phyloP scores from a whole-genome alignment of 2,888 invertebrate species.

The Apamea crenata region DNA sequence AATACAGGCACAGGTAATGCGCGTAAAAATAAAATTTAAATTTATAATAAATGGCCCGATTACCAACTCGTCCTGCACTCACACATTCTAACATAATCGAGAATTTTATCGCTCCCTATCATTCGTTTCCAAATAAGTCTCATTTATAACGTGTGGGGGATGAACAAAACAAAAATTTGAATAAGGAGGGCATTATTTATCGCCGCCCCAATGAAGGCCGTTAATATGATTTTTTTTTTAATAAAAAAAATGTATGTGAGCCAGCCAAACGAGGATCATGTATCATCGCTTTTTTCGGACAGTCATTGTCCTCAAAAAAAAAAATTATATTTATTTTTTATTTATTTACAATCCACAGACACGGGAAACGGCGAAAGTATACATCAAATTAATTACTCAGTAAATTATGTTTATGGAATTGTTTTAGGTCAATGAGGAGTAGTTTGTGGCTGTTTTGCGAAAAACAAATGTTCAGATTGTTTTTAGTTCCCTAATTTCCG shows the following conservation, averaged over 20 bases:
- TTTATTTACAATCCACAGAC: conserved; percentile 78
- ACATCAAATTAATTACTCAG: conserved; percentile 84
- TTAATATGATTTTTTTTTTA: conserved; percentile 91
- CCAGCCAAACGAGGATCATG: conserved; percentile 89
- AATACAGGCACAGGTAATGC: conserved; percentile 60
- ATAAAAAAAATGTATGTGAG: conserved; percentile 87
- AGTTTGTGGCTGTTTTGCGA: conserved; percentile 28
- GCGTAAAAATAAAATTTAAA: conserved; percentile 62
- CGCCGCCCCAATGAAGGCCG: conserved; percentile 90
- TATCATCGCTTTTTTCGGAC: conserved; percentile 90
- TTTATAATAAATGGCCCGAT: conserved; percentile 69
- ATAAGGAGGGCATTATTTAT: conserved; percentile 91
- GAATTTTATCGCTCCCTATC: conserved; percentile 88
- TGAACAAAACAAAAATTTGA: conserved; percentile 90
- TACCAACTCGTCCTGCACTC: conserved; percentile 70
- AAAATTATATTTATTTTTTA: conserved; percentile 78
- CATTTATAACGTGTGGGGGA: conserved; percentile 89
- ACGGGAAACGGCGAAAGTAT: conserved; percentile 81
- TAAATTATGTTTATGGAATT: conserved; percentile 71
- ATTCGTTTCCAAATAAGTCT: conserved; percentile 89
- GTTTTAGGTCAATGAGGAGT: conserved; percentile 44
- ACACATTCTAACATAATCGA: conserved; percentile 80
- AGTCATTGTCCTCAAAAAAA: conserved; percentile 88
- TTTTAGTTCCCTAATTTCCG: not conserved
- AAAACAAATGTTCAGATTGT: conserved; percentile 4